These are phyloP conservation scores for Tenthredo livida DNA, from an alignment of 2,888 invertebrate species.

Conservation along the genomic window DNA sequence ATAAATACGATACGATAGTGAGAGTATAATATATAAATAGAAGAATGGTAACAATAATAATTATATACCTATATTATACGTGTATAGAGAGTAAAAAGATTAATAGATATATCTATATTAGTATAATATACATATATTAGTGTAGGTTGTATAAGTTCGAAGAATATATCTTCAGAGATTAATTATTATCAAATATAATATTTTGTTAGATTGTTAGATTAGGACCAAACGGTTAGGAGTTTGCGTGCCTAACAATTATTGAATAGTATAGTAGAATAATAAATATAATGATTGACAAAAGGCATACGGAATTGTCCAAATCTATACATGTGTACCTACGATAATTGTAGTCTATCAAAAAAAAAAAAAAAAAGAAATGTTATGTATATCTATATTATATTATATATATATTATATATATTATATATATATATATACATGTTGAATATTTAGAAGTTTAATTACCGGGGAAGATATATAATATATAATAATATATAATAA, in stretches of 20 bases:
- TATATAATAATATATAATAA: background rate
- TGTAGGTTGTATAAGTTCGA: background rate
- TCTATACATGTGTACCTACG: slow-evolving; percentile 25
- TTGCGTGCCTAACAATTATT: background rate
- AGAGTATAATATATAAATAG: slow-evolving; percentile 35
- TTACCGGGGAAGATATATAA: slow-evolving; percentile 8
- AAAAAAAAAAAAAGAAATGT: background rate
- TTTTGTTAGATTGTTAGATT: slow-evolving; percentile 31
- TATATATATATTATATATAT: slow-evolving; percentile 54
- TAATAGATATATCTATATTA: background rate
- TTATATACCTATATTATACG: background rate
- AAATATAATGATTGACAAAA: slow-evolving; percentile 22
- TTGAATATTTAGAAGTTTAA: slow-evolving; percentile 48
- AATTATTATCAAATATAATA: background rate
- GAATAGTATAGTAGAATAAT: background rate
- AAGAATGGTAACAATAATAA: slow-evolving; percentile 28
- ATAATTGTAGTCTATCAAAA: slow-evolving; percentile 12
- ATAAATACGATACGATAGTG: slow-evolving; percentile 24
- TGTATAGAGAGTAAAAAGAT: slow-evolving; percentile 21
- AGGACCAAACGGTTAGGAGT: slow-evolving; percentile 13
- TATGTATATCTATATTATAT: slow-evolving; percentile 57
- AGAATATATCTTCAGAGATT: background rate
- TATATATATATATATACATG: slow-evolving; percentile 57
- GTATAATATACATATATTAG: background rate
- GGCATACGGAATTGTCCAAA: slow-evolving; percentile 44